A percentile compares a stretch with the other conserved stretches of the same genome.
Evolutionary conservation across 2,797 vertebrate species (phyloP).

Genomic region (Anabas testudineus): DNA sequence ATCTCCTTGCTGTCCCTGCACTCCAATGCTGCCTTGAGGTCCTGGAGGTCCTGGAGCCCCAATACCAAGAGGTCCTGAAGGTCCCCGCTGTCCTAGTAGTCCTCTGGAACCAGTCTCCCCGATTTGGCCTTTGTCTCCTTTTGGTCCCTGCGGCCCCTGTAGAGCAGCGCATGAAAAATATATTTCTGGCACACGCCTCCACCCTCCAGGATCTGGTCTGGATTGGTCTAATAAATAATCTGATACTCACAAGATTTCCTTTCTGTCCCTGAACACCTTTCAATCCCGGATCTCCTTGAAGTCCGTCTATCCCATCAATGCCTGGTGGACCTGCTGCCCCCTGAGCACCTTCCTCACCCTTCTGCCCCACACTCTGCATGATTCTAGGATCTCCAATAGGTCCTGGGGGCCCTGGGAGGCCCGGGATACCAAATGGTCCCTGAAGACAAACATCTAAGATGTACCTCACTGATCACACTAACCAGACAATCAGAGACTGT

Average conservation of each 20-base stretch:
- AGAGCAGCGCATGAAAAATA: background rate
- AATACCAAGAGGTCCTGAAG: conserved; percentile 65
- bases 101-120: conserved; percentile 67
- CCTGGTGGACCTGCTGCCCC: conserved; percentile 58
- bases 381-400: conserved; percentile 67
- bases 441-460: conserved; percentile 30
- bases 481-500: background rate
- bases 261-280: conserved; percentile 71
- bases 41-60: conserved; percentile 69
- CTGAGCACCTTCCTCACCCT: conserved; percentile 57
- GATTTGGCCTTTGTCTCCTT: conserved; percentile 60
- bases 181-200: background rate
- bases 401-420: conserved; percentile 56
- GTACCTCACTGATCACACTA: background rate
- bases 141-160: conserved; percentile 68
- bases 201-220: no score
- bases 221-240: background rate
- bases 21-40: conserved; percentile 64
- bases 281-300: conserved; percentile 49
- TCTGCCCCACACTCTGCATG: conserved; percentile 54
- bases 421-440: conserved; percentile 70
- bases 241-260: conserved; percentile 71
- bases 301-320: conserved; percentile 44
- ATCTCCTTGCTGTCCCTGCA: conserved; percentile 60
- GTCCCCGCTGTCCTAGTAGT: conserved; percentile 69